Evolutionary conservation across 2,797 vertebrate species (phyloP).

Genomic region (Lacerta agilis): DNA sequence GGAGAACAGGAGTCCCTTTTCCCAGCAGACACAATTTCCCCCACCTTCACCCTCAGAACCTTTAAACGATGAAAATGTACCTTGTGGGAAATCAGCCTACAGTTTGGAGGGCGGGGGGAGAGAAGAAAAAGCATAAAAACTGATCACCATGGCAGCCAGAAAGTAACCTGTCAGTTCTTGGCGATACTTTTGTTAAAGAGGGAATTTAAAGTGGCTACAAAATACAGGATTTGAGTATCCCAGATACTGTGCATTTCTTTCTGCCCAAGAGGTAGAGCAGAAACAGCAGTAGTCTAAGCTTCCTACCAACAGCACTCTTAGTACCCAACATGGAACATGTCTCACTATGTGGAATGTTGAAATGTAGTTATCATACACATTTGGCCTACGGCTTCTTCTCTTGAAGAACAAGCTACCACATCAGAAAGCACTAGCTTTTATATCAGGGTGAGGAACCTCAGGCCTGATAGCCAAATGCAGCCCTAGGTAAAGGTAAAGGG

Average conservation of each 20-base stretch:
- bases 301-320: background rate
- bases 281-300: background rate
- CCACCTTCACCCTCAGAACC: background rate
- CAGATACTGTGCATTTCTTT: background rate
- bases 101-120: background rate
- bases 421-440: background rate
- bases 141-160: background rate
- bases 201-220: background rate
- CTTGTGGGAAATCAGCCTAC: background rate
- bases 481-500: no score
- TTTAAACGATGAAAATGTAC: background rate
- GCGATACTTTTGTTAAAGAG: background rate
- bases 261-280: background rate
- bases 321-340: background rate
- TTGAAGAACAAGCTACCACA: background rate
- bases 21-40: background rate
- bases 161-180: slow-evolving; percentile 1
- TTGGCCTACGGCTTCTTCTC: background rate
- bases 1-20: background rate
- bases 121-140: background rate
- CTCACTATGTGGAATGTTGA: background rate
- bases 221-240: background rate
- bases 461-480: no score
- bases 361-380: background rate
- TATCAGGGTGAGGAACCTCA: no score